These are phyloP conservation scores for Laterallus jamaicensis DNA, from an alignment of 2,113 vertebrate genomes.

Conservation along the genomic window DNA sequence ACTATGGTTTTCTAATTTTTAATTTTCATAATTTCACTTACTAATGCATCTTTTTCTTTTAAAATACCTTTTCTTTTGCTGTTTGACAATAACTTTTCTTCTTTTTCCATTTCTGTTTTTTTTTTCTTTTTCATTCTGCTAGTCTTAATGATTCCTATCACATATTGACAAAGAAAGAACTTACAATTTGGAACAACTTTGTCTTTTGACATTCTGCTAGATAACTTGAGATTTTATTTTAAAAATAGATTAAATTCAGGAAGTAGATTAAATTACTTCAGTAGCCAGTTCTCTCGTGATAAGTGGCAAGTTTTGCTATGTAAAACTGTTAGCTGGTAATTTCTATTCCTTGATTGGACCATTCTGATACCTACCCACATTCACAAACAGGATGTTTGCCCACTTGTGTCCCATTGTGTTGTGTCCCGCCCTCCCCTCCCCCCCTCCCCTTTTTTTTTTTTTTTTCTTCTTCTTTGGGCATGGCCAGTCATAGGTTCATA, in stretches of 20 bases:
- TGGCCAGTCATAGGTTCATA: neutral
- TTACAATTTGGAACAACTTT: neutral
- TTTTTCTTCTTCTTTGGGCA: neutral
- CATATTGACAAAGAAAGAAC: neutral
- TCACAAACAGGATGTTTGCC: neutral
- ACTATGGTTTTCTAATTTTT: neutral
- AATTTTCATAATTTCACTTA: neutral
- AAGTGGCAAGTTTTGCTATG: neutral
- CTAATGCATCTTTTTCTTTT: neutral
- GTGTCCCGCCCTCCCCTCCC: too few species aligned
- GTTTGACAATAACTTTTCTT: neutral
- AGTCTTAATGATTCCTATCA: neutral
- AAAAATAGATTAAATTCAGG: neutral
- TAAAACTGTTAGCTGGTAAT: neutral
- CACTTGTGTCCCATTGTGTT: neutral
- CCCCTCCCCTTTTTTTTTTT: too few species aligned
- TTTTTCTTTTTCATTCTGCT: neutral
- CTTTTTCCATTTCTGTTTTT: neutral
- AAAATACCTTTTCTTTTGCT: neutral
- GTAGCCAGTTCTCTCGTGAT: neutral
- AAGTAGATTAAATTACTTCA: neutral
- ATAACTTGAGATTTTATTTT: neutral
- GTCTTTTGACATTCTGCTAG: neutral
- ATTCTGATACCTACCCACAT: neutral
- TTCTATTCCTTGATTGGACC: neutral